phyloP scores from a whole-genome alignment of 2,797 vertebrate genomes.

The Salarias fasciatus region DNA sequence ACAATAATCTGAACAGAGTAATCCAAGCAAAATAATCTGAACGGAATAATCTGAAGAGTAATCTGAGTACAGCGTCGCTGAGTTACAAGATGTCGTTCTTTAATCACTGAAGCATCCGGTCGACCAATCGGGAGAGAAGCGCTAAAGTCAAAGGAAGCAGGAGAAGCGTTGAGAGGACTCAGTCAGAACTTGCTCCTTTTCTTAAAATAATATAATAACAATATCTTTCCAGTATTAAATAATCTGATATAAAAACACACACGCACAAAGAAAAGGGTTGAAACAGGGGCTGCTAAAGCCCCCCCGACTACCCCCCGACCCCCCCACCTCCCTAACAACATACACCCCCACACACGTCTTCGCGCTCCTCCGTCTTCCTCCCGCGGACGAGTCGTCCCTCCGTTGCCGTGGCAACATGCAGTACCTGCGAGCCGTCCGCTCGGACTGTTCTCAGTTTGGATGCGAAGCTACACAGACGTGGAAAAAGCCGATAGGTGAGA shows the following conservation, averaged over 20 bases:
- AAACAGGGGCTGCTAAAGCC: constrained; percentile 48
- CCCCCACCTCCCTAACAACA: neutral
- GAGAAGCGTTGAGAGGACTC: no score
- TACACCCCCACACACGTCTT: constrained; percentile 56
- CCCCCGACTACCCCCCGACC: constrained; percentile 1
- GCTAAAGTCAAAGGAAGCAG: no score
- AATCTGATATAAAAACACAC: constrained; percentile 85
- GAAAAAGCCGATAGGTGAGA: constrained; percentile 79
- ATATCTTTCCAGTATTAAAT: constrained; percentile 87
- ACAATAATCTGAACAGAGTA: no score
- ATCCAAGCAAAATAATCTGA: no score
- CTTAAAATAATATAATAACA: constrained; percentile 77
- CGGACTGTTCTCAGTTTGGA: constrained; percentile 53
- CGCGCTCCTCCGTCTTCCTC: constrained; percentile 56
- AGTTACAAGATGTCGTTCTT: no score
- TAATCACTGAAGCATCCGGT: no score
- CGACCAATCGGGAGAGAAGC: no score
- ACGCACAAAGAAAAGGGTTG: constrained; percentile 64
- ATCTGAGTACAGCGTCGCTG: no score
- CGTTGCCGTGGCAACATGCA: constrained; percentile 72
- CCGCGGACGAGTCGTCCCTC: constrained; percentile 22
- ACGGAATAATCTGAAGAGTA: no score
- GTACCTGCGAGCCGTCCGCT: no score
- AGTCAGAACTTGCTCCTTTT: constrained; percentile 21
- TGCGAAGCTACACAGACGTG: constrained; percentile 79